phyloP scores from a whole-genome alignment of 2,797 vertebrate genomes.

The Huso huso region DNA sequence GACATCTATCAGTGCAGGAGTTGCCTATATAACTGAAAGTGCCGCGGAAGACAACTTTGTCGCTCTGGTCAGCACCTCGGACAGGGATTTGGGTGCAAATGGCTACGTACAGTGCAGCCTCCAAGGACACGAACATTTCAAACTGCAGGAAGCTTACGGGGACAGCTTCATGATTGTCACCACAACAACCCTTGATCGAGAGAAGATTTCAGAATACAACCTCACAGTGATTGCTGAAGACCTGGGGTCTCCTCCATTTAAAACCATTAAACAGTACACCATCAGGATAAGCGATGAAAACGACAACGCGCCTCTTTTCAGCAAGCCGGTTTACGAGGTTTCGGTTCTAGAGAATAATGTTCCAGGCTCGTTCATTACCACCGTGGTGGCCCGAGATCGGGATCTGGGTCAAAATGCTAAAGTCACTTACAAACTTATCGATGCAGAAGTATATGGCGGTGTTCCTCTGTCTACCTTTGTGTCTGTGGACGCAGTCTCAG shows the following conservation, averaged over 20 bases:
- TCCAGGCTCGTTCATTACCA: conserved; percentile 17
- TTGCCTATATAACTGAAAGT: conserved; percentile 62
- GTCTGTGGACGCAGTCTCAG: conserved; percentile 46
- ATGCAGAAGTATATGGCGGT: conserved; percentile 44
- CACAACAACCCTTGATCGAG: conserved; percentile 16
- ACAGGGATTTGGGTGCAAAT: conserved; percentile 58
- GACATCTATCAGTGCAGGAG: conserved; percentile 56
- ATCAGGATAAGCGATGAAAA: conserved; percentile 24
- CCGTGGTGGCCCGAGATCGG: conserved; percentile 52
- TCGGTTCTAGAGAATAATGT: conserved; percentile 25
- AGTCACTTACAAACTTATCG: conserved; percentile 53
- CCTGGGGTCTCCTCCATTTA: conserved; percentile 15
- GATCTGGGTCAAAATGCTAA: conserved; percentile 48
- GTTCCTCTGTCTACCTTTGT: conserved; percentile 47
- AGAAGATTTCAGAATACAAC: conserved; percentile 27
- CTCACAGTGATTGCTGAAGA: conserved; percentile 24
- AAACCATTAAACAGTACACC: conserved; percentile 20
- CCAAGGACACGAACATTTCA: conserved; percentile 25
- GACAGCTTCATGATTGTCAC: conserved; percentile 27
- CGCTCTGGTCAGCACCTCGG: conserved; percentile 67
- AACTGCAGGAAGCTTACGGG: conserved; percentile 32
- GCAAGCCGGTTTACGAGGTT: conserved; percentile 23
- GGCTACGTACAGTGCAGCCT: conserved; percentile 24
- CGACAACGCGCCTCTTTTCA: conserved; percentile 17
- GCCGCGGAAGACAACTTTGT: conserved; percentile 64